A percentile compares a stretch with the other conserved stretches of the same genome.
Conservation (phyloP, 2,888 invertebrate genomes). For the Hypolimnas misippus region DNA sequence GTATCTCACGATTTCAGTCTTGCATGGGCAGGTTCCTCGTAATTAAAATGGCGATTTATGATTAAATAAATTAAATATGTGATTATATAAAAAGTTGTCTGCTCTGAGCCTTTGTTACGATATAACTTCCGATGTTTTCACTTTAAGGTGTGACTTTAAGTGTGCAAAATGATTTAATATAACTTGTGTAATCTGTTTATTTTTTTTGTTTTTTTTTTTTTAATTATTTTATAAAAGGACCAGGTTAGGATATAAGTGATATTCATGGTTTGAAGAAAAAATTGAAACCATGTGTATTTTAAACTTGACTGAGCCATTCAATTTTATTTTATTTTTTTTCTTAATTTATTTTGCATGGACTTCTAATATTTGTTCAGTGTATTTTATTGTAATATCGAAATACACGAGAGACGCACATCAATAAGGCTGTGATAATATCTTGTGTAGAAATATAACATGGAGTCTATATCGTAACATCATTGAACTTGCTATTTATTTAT, state of each 20-base stretch:
- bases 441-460: slow-evolving; percentile 52
- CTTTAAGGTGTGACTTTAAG: slow-evolving; percentile 41
- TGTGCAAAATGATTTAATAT: slow-evolving; percentile 38
- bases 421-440: slow-evolving; percentile 78
- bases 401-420: slow-evolving; percentile 71
- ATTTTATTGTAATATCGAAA: slow-evolving; percentile 46
- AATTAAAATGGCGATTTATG: no score
- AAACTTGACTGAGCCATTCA: neutral
- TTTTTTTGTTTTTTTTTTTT: slow-evolving; percentile 6
- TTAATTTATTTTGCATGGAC: slow-evolving; percentile 44
- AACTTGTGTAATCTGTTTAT: slow-evolving; percentile 13
- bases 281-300: slow-evolving; percentile 13
- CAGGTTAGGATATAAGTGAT: slow-evolving; percentile 7
- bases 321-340: neutral
- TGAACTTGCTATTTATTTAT: slow-evolving; percentile 49
- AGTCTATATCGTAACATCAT: slow-evolving; percentile 64
- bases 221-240: slow-evolving; percentile 1
- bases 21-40: slow-evolving; percentile 1
- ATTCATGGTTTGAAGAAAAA: neutral
- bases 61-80: no score
- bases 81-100: slow-evolving; percentile 50
- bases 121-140: slow-evolving; percentile 52
- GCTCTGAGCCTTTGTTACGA: slow-evolving; percentile 52
- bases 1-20: neutral
- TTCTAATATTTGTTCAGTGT: slow-evolving; percentile 45